Percentiles rank a stretch among this genome's conserved stretches.
Conservation (phyloP, 2,888 invertebrate genomes). For the Mystacides longicornis region DNA sequence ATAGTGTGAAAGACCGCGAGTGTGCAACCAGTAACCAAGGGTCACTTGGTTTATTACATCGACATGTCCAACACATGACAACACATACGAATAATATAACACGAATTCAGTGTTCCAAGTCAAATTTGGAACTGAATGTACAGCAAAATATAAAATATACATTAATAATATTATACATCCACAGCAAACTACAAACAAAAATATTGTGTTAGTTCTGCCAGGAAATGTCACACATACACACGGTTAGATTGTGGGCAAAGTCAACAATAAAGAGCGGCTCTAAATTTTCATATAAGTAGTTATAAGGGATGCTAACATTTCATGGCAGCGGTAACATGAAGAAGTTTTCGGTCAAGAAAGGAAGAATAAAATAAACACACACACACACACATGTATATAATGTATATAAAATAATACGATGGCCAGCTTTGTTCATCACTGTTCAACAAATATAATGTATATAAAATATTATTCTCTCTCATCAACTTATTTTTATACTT, state of each 20-base stretch:
- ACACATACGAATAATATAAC: slow-evolving; percentile 31
- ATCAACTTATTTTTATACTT: neutral
- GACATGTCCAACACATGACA: slow-evolving; percentile 27
- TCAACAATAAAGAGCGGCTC: slow-evolving; percentile 1
- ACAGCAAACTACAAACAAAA: slow-evolving; percentile 25
- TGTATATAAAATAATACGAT: slow-evolving; percentile 18
- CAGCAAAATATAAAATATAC: slow-evolving; percentile 31
- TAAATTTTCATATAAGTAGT: no score
- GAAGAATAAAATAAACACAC: slow-evolving; percentile 23
- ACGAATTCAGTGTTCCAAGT: slow-evolving; percentile 44
- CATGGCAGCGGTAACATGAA: slow-evolving; percentile 17
- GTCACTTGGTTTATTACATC: slow-evolving; percentile 26
- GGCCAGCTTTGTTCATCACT: slow-evolving; percentile 23
- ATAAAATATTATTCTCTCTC: neutral
- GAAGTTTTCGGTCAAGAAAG: slow-evolving; percentile 21
- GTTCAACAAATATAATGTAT: slow-evolving; percentile 10
- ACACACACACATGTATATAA: no score
- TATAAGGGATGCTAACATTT: no score
- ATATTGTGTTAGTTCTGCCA: slow-evolving; percentile 14
- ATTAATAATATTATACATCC: slow-evolving; percentile 25
- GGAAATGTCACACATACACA: no score
- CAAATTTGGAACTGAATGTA: slow-evolving; percentile 35
- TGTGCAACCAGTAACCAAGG: slow-evolving; percentile 26
- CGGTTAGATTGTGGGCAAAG: no score
- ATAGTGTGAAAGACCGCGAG: slow-evolving; percentile 26